Conservation (phyloP, 2,797 vertebrate species). For the Galagoides demidoff region DNA sequence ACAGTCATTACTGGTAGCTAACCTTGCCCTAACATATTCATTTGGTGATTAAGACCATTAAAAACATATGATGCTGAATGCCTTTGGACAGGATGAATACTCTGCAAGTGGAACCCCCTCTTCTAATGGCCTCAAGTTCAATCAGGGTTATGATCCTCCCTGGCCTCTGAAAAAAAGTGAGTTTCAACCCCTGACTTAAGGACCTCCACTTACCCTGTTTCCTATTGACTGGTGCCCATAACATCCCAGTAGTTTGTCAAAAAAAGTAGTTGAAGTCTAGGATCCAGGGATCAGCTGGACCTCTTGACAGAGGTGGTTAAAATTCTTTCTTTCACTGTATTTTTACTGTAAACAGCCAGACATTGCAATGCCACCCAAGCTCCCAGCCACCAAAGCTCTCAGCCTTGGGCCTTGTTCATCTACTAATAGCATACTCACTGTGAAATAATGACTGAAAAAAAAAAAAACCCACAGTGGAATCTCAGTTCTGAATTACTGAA, state of each 20-base stretch:
- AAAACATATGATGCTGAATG: not conserved
- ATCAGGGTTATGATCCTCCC: accelerated
- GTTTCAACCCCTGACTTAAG: not conserved
- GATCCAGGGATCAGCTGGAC: not conserved
- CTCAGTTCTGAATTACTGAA: not conserved
- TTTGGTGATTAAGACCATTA: not conserved
- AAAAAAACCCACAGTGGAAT: not conserved
- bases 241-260: not conserved
- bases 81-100: not conserved
- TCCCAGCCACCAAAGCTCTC: too few relatives aligned
- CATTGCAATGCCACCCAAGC: too few relatives aligned
- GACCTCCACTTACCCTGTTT: not conserved
- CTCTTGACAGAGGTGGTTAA: too few relatives aligned
- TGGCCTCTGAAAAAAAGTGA: not conserved
- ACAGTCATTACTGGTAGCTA: not conserved
- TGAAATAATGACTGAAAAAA: not conserved
- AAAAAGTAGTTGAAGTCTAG: not conserved
- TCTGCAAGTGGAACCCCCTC: too few relatives aligned
- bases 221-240: not conserved
- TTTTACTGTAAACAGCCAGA: not conserved
- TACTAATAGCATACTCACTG: not conserved
- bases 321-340: not conserved
- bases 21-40: not conserved
- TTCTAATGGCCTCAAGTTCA: too few relatives aligned
- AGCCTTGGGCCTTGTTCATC: not conserved